Conservation (phyloP, 2,113 vertebrate species). For the Poicephalus gulielmi region DNA sequence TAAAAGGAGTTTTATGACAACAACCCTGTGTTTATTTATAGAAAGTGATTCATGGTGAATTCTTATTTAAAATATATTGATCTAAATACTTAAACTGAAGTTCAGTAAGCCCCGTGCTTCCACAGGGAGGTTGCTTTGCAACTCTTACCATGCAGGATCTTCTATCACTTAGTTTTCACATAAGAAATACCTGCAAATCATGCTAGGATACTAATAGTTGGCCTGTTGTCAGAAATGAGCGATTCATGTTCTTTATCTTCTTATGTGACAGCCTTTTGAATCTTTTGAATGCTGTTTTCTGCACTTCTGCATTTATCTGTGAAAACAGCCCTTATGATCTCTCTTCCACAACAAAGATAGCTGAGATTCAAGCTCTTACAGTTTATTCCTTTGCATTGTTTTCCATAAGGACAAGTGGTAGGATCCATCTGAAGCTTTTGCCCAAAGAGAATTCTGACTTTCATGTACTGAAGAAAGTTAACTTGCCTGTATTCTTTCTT, state of each 20-base stretch:
- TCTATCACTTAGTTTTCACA: neutral
- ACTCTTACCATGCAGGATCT: neutral
- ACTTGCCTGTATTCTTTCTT: constrained; percentile 16
- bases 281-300: constrained; percentile 38
- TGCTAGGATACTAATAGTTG: constrained; percentile 36
- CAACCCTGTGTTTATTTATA: neutral
- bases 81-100: neutral
- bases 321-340: constrained; percentile 48
- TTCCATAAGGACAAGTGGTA: constrained; percentile 16
- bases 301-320: constrained; percentile 48
- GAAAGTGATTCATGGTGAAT: neutral
- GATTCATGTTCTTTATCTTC: constrained; percentile 50
- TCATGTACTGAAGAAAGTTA: constrained; percentile 38
- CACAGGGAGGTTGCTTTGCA: constrained; percentile 18
- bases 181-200: constrained; percentile 29
- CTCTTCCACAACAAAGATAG: neutral
- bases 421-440: neutral
- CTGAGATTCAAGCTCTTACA: constrained; percentile 13
- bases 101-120: neutral
- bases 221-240: constrained; percentile 24
- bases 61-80: neutral
- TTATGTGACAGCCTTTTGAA: constrained; percentile 44
- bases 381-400: constrained; percentile 28
- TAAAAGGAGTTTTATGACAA: neutral
- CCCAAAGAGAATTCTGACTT: constrained; percentile 30